phyloP scores from a whole-genome alignment of 2,888 invertebrate genomes.

The Anthophora plumipes region DNA sequence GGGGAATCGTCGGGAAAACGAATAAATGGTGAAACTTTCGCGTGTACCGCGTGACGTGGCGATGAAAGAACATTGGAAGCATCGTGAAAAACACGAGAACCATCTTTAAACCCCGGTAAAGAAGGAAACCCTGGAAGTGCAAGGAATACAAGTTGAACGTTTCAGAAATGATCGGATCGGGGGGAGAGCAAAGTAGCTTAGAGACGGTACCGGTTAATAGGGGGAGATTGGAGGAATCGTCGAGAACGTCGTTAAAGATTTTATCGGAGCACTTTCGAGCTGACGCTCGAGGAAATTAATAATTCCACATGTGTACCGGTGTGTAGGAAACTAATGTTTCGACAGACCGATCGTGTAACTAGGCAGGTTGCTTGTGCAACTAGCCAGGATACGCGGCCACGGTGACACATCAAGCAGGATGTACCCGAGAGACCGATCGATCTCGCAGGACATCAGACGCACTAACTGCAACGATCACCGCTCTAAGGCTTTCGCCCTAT shows the following conservation, averaged over 20 bases:
- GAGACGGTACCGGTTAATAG: not conserved
- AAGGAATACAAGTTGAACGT: not conserved
- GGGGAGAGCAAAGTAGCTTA: not conserved
- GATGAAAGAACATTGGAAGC: conserved; percentile 6
- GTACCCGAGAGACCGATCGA: conserved; percentile 68
- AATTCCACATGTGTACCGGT: conserved; percentile 2
- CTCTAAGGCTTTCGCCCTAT: conserved; percentile 55
- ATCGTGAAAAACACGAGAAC: conserved; percentile 2
- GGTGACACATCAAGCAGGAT: conserved; percentile 67
- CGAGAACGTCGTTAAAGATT: conserved; percentile 1
- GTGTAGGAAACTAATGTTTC: conserved; percentile 34
- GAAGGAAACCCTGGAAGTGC: not conserved
- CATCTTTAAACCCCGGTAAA: not conserved
- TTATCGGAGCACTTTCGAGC: not conserved
- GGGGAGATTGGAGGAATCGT: not conserved
- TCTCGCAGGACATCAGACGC: conserved; percentile 62
- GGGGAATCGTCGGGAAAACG: conserved; percentile 3
- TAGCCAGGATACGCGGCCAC: conserved; percentile 52
- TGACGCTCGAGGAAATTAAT: conserved; percentile 27
- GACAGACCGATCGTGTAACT: conserved; percentile 32
- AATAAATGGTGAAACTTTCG: not conserved
- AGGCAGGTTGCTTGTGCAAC: conserved; percentile 20
- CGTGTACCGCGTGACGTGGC: conserved; percentile 1
- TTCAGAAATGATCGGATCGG: conserved; percentile 17
- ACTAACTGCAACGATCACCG: conserved; percentile 60